phyloP scores from a whole-genome alignment of 1,140 invertebrate species.

The Eciton burchellii region DNA sequence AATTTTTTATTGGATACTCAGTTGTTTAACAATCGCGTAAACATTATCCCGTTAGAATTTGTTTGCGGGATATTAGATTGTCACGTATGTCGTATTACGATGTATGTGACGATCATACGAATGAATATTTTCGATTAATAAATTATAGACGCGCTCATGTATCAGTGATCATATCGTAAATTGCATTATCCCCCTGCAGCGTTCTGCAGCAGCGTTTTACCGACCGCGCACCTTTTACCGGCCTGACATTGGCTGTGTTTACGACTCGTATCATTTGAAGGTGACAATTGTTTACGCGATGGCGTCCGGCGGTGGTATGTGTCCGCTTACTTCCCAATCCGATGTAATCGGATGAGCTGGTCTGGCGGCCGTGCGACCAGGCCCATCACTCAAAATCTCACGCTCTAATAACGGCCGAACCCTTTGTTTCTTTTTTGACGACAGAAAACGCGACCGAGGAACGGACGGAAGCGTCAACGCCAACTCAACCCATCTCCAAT shows the following conservation, averaged over 20 bases:
- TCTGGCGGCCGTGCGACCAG: constrained; percentile 10
- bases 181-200: not conserved
- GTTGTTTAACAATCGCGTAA: no score
- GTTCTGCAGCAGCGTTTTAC: not conserved
- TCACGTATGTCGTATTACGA: no score
- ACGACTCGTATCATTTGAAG: constrained; percentile 58
- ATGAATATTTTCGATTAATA: no score
- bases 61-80: no score
- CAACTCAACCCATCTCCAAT: constrained; percentile 76
- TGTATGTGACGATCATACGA: no score
- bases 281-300: constrained; percentile 74
- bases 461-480: constrained; percentile 69
- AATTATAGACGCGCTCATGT: not conserved
- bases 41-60: no score
- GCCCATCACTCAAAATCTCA: not conserved
- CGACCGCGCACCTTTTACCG: constrained; percentile 27
- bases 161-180: no score
- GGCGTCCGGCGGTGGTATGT: constrained; percentile 78
- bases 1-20: no score
- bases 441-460: constrained; percentile 74
- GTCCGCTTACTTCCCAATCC: constrained; percentile 65
- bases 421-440: constrained; percentile 38
- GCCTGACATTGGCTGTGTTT: not conserved
- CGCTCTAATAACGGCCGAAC: not conserved
- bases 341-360: constrained; percentile 39